phyloP scores from a whole-genome alignment of 2,888 invertebrate species.

The Nephrotoma appendiculata region DNA sequence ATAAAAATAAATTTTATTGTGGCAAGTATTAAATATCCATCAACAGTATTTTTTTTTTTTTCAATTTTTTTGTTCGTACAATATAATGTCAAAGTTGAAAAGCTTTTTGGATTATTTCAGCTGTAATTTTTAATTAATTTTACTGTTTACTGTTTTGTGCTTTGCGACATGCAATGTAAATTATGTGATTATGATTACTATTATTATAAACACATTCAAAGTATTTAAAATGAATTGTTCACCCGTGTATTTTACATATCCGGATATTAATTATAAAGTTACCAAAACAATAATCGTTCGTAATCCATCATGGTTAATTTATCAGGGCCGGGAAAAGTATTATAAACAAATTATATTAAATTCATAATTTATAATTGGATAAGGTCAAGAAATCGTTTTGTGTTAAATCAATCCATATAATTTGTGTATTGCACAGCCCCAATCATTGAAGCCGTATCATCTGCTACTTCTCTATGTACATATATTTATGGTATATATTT shows the following conservation, averaged over 20 bases:
- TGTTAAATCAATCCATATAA: neutral
- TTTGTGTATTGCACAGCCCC: neutral
- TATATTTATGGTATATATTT: neutral
- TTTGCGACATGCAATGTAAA: neutral
- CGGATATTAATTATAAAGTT: neutral
- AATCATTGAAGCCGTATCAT: neutral
- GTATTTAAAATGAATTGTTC: neutral
- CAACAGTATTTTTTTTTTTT: neutral
- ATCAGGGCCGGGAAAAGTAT: neutral
- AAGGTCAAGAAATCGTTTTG: neutral
- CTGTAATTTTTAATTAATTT: neutral
- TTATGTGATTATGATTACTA: neutral
- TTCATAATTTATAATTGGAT: neutral
- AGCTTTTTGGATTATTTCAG: neutral
- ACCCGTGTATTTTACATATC: neutral
- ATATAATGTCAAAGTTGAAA: neutral
- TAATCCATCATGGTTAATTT: neutral
- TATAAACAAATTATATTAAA: neutral
- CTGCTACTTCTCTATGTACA: neutral
- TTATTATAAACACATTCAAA: neutral
- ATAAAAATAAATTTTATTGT: neutral
- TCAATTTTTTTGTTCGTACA: neutral
- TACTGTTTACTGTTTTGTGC: neutral
- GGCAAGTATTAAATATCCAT: neutral
- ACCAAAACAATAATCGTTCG: neutral